Percentiles rank a stretch among this genome's conserved stretches.
Conservation (phyloP, 1,140 invertebrate species). For the Ylistrum balloti region DNA sequence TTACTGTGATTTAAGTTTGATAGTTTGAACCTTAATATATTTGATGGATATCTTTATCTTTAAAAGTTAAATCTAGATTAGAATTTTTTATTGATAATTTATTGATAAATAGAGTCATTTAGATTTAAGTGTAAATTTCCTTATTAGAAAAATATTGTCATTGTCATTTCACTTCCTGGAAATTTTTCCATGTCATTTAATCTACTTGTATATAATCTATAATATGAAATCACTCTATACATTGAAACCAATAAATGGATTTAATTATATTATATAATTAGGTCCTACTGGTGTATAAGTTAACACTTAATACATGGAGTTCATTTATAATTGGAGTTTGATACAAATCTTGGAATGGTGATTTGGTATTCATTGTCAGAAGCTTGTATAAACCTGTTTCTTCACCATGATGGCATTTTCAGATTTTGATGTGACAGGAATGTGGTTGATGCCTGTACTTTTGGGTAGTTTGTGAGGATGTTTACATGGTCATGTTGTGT, state of each 20-base stretch:
- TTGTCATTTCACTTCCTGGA: neutral
- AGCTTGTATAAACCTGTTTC: too few relatives aligned
- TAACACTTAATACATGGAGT: too few relatives aligned
- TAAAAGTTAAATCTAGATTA: neutral
- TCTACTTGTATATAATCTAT: neutral
- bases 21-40: neutral
- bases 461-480: neutral
- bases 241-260: slow-evolving; percentile 4
- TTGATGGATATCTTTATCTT: neutral
- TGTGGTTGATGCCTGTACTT: neutral
- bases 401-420: neutral
- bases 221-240: neutral
- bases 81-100: too few relatives aligned
- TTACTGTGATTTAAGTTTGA: neutral
- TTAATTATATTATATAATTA: neutral
- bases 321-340: too few relatives aligned
- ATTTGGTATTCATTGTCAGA: too few relatives aligned
- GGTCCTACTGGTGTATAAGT: too few relatives aligned
- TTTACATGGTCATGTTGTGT: neutral
- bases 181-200: neutral
- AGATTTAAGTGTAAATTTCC: too few relatives aligned
- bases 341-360: too few relatives aligned
- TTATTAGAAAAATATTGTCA: neutral
- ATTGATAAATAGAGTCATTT: too few relatives aligned
- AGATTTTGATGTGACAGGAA: neutral